Evolutionary conservation across 2,113 vertebrate species (phyloP).

Genomic region (Platycercus adscitus): DNA sequence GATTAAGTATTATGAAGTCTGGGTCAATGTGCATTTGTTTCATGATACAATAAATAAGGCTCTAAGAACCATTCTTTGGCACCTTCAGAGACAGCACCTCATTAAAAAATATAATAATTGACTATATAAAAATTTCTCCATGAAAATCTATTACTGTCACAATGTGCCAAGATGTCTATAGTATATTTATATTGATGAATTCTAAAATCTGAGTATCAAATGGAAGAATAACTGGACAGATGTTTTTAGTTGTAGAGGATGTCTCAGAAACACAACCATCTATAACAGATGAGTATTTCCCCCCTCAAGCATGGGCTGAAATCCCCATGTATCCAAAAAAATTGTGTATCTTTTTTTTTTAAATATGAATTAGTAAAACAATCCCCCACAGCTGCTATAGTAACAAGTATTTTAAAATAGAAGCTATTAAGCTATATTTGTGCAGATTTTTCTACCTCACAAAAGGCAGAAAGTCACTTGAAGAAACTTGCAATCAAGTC

Average conservation of each 20-base stretch:
- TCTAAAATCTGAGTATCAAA: not conserved
- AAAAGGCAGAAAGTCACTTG: not conserved
- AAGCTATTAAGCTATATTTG: not conserved
- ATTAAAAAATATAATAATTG: not conserved
- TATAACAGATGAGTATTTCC: not conserved
- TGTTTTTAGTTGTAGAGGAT: not conserved
- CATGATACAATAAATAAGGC: not conserved
- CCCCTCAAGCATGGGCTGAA: not conserved
- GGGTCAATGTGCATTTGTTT: not conserved
- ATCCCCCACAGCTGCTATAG: not conserved
- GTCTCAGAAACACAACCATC: not conserved
- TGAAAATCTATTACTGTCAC: not conserved
- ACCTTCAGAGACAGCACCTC: not conserved
- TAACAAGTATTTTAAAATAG: not conserved
- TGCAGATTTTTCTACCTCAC: not conserved
- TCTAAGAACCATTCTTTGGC: not conserved
- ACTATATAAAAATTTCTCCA: not conserved
- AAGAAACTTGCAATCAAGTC: conserved; percentile 24
- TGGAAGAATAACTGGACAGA: not conserved
- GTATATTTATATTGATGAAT: not conserved
- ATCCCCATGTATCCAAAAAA: not conserved
- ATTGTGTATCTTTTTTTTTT: not conserved
- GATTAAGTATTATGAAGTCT: not conserved
- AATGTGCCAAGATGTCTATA: not conserved
- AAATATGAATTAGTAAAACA: not conserved